Evolutionary conservation across 64 coral and sea anemone genomes (phyloP).

Genomic region (Porites lutea): DNA sequence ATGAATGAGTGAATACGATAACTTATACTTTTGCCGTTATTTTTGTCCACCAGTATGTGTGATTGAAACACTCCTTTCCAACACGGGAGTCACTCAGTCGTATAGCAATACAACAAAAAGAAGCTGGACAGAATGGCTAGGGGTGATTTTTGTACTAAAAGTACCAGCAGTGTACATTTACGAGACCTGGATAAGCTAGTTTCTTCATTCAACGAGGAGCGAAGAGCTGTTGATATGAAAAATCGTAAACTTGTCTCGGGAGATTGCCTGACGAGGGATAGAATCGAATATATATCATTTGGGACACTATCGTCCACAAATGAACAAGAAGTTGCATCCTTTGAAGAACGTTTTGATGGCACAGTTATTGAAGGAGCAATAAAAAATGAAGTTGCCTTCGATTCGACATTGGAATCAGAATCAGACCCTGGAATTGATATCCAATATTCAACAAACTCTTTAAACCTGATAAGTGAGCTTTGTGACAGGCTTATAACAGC

Average conservation of each 20-base stretch:
- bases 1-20: too few relatives aligned
- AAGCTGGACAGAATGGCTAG: not conserved
- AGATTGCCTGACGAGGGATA: too few relatives aligned
- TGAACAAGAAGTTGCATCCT: not conserved
- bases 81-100: too few relatives aligned
- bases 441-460: slow-evolving; percentile 2
- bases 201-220: not conserved
- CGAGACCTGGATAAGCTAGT: slow-evolving; percentile 8
- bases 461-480: slow-evolving; percentile 21
- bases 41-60: too few relatives aligned
- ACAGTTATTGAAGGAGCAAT: not conserved
- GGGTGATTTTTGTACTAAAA: not conserved
- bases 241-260: not conserved
- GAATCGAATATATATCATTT: too few relatives aligned
- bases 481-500: not conserved
- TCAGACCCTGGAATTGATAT: not conserved
- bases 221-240: not conserved
- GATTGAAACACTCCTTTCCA: too few relatives aligned
- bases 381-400: not conserved
- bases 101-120: too few relatives aligned
- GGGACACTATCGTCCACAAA: not conserved
- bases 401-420: not conserved
- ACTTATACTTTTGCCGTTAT: too few relatives aligned
- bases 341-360: not conserved
- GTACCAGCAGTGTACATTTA: slow-evolving; percentile 23